Evolutionary conservation across 23 tunicate species (phyloP).

Genomic region (Trididemnum clinides): DNA sequence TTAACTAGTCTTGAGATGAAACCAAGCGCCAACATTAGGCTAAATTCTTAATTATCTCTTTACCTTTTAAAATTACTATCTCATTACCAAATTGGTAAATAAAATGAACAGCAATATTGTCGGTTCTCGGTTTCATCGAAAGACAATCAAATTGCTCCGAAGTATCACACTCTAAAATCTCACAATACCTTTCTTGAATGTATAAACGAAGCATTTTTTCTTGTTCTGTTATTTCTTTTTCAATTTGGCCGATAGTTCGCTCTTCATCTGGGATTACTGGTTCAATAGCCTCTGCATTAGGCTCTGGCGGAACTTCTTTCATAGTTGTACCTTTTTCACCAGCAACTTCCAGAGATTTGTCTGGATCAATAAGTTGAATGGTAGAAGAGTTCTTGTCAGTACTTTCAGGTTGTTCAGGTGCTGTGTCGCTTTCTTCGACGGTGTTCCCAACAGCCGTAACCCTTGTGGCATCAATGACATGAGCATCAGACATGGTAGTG

Average conservation of each 20-base stretch:
- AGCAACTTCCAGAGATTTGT: background rate
- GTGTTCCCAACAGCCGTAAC: background rate
- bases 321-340: background rate
- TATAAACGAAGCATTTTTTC: conserved; percentile 48
- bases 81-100: too few relatives aligned
- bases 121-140: too few relatives aligned
- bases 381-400: too few relatives aligned
- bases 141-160: too few relatives aligned
- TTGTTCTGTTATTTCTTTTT: conserved; percentile 7
- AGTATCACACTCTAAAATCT: too few relatives aligned
- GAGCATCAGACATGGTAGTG: background rate
- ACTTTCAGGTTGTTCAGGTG: background rate
- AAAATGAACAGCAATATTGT: too few relatives aligned
- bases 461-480: background rate
- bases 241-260: background rate
- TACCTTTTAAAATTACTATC: too few relatives aligned
- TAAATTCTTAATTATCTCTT: too few relatives aligned
- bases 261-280: background rate
- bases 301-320: conserved; percentile 26
- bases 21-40: too few relatives aligned
- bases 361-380: background rate
- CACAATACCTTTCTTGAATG: conserved; percentile 53
- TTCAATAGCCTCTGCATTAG: background rate
- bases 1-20: too few relatives aligned
- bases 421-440: background rate